A percentile compares a stretch with the other conserved stretches of the same genome.
phyloP scores from a whole-genome alignment of 2,113 vertebrate species.

The Gopherus evgoodei region DNA sequence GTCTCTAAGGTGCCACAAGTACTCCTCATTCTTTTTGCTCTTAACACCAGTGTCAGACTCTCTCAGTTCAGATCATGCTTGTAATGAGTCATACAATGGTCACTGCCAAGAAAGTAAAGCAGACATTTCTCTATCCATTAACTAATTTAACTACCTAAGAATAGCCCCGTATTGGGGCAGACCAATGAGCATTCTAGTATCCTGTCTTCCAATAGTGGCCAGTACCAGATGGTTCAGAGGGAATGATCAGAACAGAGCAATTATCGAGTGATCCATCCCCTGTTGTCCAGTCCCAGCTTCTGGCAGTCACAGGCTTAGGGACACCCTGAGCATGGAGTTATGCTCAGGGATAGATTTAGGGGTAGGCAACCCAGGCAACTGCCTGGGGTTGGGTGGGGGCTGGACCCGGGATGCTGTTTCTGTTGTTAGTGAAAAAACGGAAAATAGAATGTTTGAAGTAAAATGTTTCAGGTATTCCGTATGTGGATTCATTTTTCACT shows the following conservation, averaged over 20 bases:
- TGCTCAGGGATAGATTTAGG: no score
- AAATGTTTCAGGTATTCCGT: no score
- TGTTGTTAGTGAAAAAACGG: no score
- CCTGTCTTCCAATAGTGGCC: not conserved
- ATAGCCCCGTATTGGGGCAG: not conserved
- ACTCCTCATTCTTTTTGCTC: not conserved
- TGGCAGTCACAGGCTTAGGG: not conserved
- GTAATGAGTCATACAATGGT: not conserved
- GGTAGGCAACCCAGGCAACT: no score
- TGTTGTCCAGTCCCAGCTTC: not conserved
- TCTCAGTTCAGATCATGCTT: not conserved
- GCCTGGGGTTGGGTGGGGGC: no score
- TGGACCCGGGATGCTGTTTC: no score
- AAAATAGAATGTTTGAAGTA: no score
- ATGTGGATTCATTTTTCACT: no score
- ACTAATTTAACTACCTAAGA: not conserved
- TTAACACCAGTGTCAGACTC: not conserved
- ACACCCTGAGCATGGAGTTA: not conserved
- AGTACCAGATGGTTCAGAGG: not conserved
- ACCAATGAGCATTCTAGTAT: not conserved
- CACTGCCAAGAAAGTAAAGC: rapidly evolving
- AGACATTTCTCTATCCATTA: not conserved
- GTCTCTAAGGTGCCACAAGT: no score
- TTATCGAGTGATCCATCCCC: not conserved
- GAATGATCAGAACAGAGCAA: not conserved